Base-by-base conservation (phyloP, 2,888 invertebrate genomes). In the Mycalesis mineus region DNA sequence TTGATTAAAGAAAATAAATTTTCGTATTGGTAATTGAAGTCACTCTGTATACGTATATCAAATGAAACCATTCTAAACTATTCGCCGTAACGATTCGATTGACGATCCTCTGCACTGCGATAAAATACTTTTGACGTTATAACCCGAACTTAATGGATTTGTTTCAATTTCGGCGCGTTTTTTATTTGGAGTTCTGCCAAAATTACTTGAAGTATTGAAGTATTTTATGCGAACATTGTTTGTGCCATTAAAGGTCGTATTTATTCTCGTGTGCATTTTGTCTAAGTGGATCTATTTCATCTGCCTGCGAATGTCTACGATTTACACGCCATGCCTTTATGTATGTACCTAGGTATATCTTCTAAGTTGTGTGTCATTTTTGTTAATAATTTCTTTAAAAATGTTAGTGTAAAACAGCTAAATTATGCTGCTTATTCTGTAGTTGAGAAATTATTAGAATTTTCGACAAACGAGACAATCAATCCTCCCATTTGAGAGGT, bases 11-110 rank as follows among this genome's bases (percentile, higher is more conserved):
- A 8, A 29, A 70, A 73, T 72, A 68, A 64, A 70, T 72, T 48
- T 52, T 61, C 49, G 70, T 68, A 76, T 77, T 65, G 72, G 72
- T 80, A 79, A 79, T 79, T 73, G 74, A 69, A 77, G 74, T 73
- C 75, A 81, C 83, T 85, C 84, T 80, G 76, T 69, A 22, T 22
- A 73, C 75, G 77, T 84, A 84, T 78, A 81, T 84, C 76, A 83
- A 84, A 84, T 86, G 85, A 85, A 87, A 82, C 84, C 82, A 83
- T 86, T 84, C 81, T 82, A 79, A 84, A 86, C 85, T 87, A 87
- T 83, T 80, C 82, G 77, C 79, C 80, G 83, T 74, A 76, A 73
- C 78, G 79, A 77, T 81, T 84, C 84, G 74, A 82, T 81, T 82
- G 80, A 79, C 72, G 78, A 78, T 74, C 13, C 72, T 72, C 61